Percentiles rank a stretch among this genome's conserved stretches.
phyloP scores from a whole-genome alignment of 1,140 invertebrate genomes.

The Drosophila orosa region DNA sequence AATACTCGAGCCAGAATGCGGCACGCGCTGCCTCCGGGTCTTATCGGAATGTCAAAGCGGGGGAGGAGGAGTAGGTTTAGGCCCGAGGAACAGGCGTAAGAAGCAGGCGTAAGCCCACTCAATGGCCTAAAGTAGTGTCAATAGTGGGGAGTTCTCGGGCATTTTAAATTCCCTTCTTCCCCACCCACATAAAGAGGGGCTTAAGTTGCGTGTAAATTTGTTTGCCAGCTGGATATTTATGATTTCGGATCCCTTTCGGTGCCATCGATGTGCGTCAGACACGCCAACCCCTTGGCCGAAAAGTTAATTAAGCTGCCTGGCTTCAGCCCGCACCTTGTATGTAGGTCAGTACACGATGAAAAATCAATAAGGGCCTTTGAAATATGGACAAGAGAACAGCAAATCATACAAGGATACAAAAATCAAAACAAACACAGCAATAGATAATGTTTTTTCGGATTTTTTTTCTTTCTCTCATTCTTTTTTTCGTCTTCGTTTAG shows the following conservation, averaged over 20 bases:
- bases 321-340: slow-evolving; percentile 45
- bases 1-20: slow-evolving; percentile 56
- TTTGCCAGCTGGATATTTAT: slow-evolving; percentile 64
- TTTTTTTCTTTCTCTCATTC: slow-evolving; percentile 4
- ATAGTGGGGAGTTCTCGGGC: slow-evolving; percentile 19
- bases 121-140: slow-evolving; percentile 55
- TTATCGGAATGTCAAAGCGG: slow-evolving; percentile 59
- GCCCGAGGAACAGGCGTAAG: background rate
- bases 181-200: background rate
- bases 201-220: slow-evolving; percentile 38
- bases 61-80: background rate
- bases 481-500: slow-evolving; percentile 32
- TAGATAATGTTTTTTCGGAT: slow-evolving; percentile 27
- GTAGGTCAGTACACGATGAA: slow-evolving; percentile 63
- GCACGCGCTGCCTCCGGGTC: slow-evolving; percentile 49
- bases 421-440: slow-evolving; percentile 58
- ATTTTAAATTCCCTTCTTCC: slow-evolving; percentile 32
- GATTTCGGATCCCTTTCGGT: slow-evolving; percentile 31
- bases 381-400: slow-evolving; percentile 36
- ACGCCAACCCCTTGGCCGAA: slow-evolving; percentile 32
- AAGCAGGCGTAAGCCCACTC: slow-evolving; percentile 34
- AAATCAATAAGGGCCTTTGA: slow-evolving; percentile 63
- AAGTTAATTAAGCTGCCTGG: slow-evolving; percentile 70
- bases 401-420: slow-evolving; percentile 29
- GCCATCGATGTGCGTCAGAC: slow-evolving; percentile 51